Evolutionary conservation across 2,113 vertebrate genomes (phyloP).

Genomic region (Gymnogyps californianus): DNA sequence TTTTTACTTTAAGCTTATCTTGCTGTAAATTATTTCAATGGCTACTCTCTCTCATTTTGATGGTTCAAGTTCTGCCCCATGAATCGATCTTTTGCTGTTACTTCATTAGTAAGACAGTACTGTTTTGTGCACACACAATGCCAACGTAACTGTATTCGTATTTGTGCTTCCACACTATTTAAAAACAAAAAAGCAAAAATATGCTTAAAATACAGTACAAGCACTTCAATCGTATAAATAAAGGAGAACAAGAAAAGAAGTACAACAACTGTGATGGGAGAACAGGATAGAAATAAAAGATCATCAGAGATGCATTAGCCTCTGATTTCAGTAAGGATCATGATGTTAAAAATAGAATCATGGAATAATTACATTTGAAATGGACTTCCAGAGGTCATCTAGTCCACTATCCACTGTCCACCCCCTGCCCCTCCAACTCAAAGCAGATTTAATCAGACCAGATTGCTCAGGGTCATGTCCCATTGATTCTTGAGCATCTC

Average conservation of each 20-base stretch:
- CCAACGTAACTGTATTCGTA: background rate
- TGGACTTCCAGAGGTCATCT: background rate
- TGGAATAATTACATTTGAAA: background rate
- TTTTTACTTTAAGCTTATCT: background rate
- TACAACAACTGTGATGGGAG: background rate
- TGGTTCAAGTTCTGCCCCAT: background rate
- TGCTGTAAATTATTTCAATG: background rate
- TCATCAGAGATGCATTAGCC: background rate
- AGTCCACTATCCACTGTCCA: too few relatives aligned
- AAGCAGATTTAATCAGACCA: background rate
- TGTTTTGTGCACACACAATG: background rate
- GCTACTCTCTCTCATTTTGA: background rate
- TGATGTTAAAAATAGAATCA: background rate
- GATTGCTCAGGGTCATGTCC: background rate
- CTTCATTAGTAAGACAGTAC: background rate
- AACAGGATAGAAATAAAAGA: background rate
- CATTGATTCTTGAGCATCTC: background rate
- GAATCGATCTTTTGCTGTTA: background rate
- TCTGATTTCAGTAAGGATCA: background rate
- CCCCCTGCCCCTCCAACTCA: rapidly evolving
- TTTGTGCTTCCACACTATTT: background rate
- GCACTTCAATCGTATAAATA: background rate
- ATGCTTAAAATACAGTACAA: background rate
- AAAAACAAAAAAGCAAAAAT: background rate
- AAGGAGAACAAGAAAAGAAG: background rate